A percentile compares a stretch with the other conserved stretches of the same genome.
These are phyloP conservation scores for Laticauda laticaudata DNA, from an alignment of 2,113 vertebrate species.

Conservation along the genomic window DNA sequence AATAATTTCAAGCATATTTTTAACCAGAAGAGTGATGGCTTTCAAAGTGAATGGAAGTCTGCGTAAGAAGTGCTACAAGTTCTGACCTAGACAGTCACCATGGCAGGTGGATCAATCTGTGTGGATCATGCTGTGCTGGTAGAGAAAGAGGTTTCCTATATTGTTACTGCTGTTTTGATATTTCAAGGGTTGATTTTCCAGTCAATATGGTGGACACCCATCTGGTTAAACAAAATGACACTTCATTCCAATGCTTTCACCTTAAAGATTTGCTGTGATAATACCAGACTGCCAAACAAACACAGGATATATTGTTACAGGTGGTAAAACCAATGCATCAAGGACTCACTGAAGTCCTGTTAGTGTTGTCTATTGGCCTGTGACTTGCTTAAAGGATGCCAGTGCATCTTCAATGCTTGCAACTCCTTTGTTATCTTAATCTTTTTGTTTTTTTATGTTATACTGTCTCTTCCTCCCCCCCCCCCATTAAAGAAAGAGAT, in stretches of 20 bases:
- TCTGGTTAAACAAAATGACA: slow-evolving; percentile 60
- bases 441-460: slow-evolving; percentile 81
- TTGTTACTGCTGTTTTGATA: slow-evolving; percentile 63
- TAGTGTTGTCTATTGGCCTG: slow-evolving; percentile 57
- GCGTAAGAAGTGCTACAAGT: slow-evolving; percentile 30
- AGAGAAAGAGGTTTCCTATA: slow-evolving; percentile 51
- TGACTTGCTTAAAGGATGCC: slow-evolving; percentile 74
- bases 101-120: slow-evolving; percentile 10
- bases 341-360: slow-evolving; percentile 67
- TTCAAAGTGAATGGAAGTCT: slow-evolving; percentile 37
- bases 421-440: slow-evolving; percentile 83
- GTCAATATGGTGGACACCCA: slow-evolving; percentile 62
- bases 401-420: slow-evolving; percentile 78
- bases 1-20: slow-evolving; percentile 38
- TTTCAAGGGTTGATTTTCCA: slow-evolving; percentile 72
- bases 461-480: slow-evolving; percentile 58
- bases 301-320: slow-evolving; percentile 75
- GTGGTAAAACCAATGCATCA: slow-evolving; percentile 80
- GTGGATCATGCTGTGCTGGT: slow-evolving; percentile 32
- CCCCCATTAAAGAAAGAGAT: slow-evolving; percentile 84
- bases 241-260: slow-evolving; percentile 40
- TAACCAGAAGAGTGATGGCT: background rate
- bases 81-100: background rate
- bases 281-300: slow-evolving; percentile 72
- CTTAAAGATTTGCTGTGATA: slow-evolving; percentile 71